Conservation (phyloP, 1,140 invertebrate species). For the Orchesella cincta region DNA sequence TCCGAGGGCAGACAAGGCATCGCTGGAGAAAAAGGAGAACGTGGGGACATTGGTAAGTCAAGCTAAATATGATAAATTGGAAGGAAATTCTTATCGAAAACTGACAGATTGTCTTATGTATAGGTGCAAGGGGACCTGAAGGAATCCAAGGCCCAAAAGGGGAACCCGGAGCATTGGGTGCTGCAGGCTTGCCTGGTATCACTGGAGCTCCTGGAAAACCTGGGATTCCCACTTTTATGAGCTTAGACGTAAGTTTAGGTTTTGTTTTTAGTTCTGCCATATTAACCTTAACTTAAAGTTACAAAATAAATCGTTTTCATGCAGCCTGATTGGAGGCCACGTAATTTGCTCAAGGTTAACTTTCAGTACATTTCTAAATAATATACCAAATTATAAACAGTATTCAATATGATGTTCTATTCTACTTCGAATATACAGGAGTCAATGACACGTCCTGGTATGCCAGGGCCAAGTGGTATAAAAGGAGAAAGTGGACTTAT, state of each 20-base stretch:
- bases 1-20: constrained; percentile 44
- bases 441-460: constrained; percentile 32
- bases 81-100: no score
- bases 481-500: constrained; percentile 65
- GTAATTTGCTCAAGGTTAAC: constrained; percentile 51
- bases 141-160: constrained; percentile 47
- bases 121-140: constrained; percentile 35
- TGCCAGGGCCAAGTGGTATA: constrained; percentile 65
- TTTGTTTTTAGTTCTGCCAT: no score
- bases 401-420: not conserved
- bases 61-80: no score
- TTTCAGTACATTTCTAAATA: no score
- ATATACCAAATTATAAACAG: not conserved
- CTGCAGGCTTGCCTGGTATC: constrained; percentile 62
- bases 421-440: constrained; percentile 41
- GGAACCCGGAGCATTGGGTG: constrained; percentile 54
- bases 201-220: constrained; percentile 39
- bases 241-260: constrained; percentile 52
- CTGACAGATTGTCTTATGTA: no score
- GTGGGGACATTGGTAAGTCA: constrained; percentile 50
- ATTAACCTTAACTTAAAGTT: no score
- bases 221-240: constrained; percentile 42
- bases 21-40: constrained; percentile 46
- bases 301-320: constrained; percentile 31
- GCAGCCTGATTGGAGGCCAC: constrained; percentile 53